Percentiles rank a stretch among this genome's conserved stretches.
phyloP scores from a whole-genome alignment of 1,140 invertebrate species.

The Macrobrachium rosenbergii region DNA sequence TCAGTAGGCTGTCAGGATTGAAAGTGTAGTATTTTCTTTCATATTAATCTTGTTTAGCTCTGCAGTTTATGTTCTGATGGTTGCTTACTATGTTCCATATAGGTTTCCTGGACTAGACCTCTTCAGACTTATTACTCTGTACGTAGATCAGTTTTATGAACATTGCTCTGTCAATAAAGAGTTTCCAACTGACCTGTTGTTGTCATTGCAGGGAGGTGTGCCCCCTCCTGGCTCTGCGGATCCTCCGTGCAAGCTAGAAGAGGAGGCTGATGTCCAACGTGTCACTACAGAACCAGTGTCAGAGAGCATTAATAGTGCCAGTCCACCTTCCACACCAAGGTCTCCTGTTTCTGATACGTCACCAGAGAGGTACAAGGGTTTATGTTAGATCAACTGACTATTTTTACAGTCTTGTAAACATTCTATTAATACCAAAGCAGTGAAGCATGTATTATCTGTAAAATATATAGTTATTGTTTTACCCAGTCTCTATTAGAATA shows the following conservation, averaged over 20 bases:
- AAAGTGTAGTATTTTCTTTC: neutral
- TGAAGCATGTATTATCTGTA: no score
- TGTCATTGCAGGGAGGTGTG: slow-evolving; percentile 19
- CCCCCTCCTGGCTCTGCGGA: slow-evolving; percentile 35
- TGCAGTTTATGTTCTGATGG: neutral
- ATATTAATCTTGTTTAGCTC: neutral
- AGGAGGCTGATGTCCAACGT: slow-evolving; percentile 41
- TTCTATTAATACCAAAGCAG: neutral
- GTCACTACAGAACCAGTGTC: slow-evolving; percentile 2
- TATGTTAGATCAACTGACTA: neutral
- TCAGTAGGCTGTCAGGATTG: neutral
- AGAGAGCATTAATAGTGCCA: slow-evolving; percentile 11
- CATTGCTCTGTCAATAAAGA: neutral
- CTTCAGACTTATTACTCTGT: no score
- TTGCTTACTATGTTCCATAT: no score
- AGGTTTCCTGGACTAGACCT: no score
- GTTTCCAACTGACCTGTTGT: neutral
- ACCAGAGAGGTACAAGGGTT: slow-evolving; percentile 12
- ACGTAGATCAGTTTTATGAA: no score
- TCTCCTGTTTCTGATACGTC: slow-evolving; percentile 27
- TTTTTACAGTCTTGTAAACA: neutral
- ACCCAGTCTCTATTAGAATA: no score
- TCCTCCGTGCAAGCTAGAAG: slow-evolving; percentile 35
- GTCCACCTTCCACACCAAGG: slow-evolving; percentile 23
- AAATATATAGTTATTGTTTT: no score